Conservation (phyloP, 1,140 invertebrate species). For the Bombus fervidus region DNA sequence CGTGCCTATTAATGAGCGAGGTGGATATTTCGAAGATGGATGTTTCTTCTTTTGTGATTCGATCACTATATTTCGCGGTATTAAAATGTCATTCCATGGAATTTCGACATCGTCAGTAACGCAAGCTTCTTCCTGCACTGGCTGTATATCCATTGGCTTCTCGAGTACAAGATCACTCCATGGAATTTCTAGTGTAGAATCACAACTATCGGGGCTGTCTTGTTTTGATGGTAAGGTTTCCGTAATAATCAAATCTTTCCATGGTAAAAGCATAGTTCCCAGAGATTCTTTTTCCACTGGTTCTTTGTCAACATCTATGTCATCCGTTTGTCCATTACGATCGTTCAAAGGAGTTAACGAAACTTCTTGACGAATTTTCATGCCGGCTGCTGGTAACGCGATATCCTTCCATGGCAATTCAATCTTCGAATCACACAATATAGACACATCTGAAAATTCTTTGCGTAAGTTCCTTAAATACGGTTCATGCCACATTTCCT, state of each 20-base stretch:
- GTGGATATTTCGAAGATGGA: slow-evolving; percentile 62
- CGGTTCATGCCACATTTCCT: slow-evolving; percentile 70
- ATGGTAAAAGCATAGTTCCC: slow-evolving; percentile 66
- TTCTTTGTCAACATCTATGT: slow-evolving; percentile 19
- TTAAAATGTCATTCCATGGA: slow-evolving; percentile 74
- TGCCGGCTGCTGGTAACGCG: slow-evolving; percentile 56
- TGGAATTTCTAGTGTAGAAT: slow-evolving; percentile 72
- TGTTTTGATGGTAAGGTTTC: slow-evolving; percentile 38
- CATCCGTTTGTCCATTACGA: background rate
- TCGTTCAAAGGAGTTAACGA: background rate
- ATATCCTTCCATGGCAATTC: slow-evolving; percentile 77
- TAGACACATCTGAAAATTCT: slow-evolving; percentile 65
- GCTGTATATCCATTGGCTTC: slow-evolving; percentile 59
- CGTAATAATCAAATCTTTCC: slow-evolving; percentile 71
- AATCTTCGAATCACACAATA: slow-evolving; percentile 69
- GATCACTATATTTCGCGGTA: slow-evolving; percentile 71
- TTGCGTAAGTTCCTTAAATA: slow-evolving; percentile 67
- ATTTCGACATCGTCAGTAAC: slow-evolving; percentile 69
- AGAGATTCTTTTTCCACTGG: slow-evolving; percentile 49
- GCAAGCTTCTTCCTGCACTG: slow-evolving; percentile 50
- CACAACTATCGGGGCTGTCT: slow-evolving; percentile 44
- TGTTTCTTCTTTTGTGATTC: slow-evolving; percentile 56
- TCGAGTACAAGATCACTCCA: slow-evolving; percentile 69
- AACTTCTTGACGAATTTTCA: slow-evolving; percentile 62
- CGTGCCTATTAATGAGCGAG: background rate